Base-by-base conservation (phyloP, 2,797 vertebrate species). In the Apogon hyalosoma region DNA sequence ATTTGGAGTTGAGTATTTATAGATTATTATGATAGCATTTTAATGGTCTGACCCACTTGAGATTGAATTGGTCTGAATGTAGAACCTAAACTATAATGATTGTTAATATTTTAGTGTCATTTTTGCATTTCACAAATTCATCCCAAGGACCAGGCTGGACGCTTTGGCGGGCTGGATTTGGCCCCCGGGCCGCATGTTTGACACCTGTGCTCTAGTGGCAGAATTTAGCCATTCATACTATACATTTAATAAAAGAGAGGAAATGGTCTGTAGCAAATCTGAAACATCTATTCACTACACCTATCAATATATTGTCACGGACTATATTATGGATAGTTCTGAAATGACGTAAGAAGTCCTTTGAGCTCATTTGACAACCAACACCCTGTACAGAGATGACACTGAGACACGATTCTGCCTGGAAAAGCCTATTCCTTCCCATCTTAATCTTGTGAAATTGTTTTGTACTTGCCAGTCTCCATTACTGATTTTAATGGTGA, bases 361-460 rank as follows among this genome's bases (percentile, higher is more conserved):
- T 66, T 57, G 11, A 61, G 19, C 19, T 42, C 16, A 21, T 50
- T 31, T 13, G 65, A 72, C 59, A 63, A 69, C 58, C 72, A 62
- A 81, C 70, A 63, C 70, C 82, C 69, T 63, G 68, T 69, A 74
- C 55, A 33, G 16, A 77, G 36, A 63, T 38, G 6, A 70, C 43
- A 54, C 46, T 42, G 6, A 45, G 12, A 1, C 16, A 47, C 13
- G 63, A 62, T 50, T 55, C 31, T 41, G 62, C 57, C 40, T 33
- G 43, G n/a, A 40, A 48, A 42, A 41, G 28, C 9, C 11, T 6
- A 15, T 16, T 36, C 1, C 24, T 21, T 52, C 9, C 14, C 42
- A 48, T n/a, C 21, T 10, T 7, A 49, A n/a, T 39, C n/a, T 53
- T 11, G 53, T 19, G 43, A 11, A 70, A 16, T 31, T 13, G 7